Conservation (phyloP, 2,888 invertebrate genomes). For the Zele albiditarsus region DNA sequence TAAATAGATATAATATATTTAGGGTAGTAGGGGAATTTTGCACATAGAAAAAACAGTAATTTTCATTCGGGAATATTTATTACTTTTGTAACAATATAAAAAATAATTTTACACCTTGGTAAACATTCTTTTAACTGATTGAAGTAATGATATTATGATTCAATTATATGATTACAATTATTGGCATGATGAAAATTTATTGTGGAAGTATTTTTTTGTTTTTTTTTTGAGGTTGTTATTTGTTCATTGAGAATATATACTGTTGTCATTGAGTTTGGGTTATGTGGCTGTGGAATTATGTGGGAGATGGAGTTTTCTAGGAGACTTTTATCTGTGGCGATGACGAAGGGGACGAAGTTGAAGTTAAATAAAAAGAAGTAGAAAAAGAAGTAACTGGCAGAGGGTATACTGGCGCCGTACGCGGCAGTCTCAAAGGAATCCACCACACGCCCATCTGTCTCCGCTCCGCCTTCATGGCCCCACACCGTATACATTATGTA, state of each 20-base stretch:
- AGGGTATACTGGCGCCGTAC: constrained; percentile 69
- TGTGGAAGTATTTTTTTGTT: not conserved
- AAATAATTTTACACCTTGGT: no score
- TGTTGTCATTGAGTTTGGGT: not conserved
- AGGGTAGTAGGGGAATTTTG: not conserved
- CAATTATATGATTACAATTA: not conserved
- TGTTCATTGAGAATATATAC: not conserved
- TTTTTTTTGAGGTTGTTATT: not conserved
- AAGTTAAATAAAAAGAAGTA: constrained; percentile 25
- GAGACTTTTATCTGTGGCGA: not conserved
- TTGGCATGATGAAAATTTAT: not conserved
- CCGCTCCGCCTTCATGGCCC: constrained; percentile 72
- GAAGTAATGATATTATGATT: no score
- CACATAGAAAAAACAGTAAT: no score
- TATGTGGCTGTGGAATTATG: no score
- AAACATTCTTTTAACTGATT: no score
- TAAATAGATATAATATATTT: not conserved
- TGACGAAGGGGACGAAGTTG: not conserved
- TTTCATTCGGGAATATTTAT: no score
- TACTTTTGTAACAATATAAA: no score
- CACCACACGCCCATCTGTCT: constrained; percentile 73
- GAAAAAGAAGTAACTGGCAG: constrained; percentile 62
- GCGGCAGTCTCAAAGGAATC: constrained; percentile 73
- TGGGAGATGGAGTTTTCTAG: not conserved
- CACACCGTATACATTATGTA: constrained; percentile 70